Evolutionary conservation across 35 echinoderm and acorn worm species (phyloP).

Genomic region (Hemicentrotus pulcherrimus): DNA sequence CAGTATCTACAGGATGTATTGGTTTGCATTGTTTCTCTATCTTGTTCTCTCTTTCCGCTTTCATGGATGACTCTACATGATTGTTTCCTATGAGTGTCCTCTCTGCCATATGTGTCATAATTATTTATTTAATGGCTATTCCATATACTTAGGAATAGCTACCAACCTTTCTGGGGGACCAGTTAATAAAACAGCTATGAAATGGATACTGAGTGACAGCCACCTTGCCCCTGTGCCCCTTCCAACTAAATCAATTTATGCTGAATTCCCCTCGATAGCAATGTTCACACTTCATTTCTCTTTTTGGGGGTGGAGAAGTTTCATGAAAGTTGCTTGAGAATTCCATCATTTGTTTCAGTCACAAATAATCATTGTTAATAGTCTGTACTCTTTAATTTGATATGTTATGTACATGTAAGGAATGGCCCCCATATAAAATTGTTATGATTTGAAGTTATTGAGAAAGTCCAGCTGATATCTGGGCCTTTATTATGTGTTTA

Average conservation of each 20-base stretch:
- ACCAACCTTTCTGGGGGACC: background rate
- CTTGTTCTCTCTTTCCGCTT: background rate
- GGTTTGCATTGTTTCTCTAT: background rate
- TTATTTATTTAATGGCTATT: background rate
- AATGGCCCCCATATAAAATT: too few relatives aligned
- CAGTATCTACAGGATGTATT: background rate
- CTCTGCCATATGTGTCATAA: background rate
- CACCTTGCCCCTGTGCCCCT: slow-evolving; percentile 13
- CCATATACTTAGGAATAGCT: slow-evolving; percentile 19
- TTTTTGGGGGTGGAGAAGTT: background rate
- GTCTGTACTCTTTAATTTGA: too few relatives aligned
- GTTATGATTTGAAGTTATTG: too few relatives aligned
- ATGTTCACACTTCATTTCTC: background rate
- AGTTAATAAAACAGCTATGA: background rate
- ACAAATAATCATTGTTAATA: too few relatives aligned
- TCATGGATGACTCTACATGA: background rate
- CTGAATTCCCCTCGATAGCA: background rate
- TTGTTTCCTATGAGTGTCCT: slow-evolving; percentile 27
- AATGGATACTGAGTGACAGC: background rate
- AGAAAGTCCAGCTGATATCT: too few relatives aligned
- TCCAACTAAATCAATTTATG: background rate
- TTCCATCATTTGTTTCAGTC: too few relatives aligned
- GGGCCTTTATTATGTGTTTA: too few relatives aligned
- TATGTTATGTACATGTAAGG: too few relatives aligned
- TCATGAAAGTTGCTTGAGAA: too few relatives aligned